Percentiles rank a stretch among this genome's conserved stretches.
These are phyloP conservation scores for Drosophila merina DNA, from an alignment of 2,888 invertebrate genomes.

Conservation along the genomic window DNA sequence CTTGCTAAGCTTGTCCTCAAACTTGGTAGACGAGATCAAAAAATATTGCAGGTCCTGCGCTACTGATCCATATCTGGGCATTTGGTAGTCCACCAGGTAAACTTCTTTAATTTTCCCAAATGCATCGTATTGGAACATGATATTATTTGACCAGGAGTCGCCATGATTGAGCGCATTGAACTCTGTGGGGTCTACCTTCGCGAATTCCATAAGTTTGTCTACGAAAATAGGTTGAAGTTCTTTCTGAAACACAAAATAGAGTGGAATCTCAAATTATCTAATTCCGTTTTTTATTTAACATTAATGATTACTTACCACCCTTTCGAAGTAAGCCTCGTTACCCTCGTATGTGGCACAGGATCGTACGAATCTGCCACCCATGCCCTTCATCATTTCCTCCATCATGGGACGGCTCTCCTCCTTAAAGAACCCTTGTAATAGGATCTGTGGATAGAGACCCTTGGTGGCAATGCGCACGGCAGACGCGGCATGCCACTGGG, in stretches of 20 bases:
- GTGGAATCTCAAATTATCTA: neutral
- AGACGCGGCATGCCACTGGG: constrained; percentile 80
- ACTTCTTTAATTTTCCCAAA: constrained; percentile 70
- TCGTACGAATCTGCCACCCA: constrained; percentile 36
- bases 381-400: constrained; percentile 28
- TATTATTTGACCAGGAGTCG: constrained; percentile 78
- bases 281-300: neutral
- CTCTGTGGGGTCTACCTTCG: constrained; percentile 50
- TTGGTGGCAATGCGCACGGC: constrained; percentile 60
- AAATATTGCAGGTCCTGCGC: constrained; percentile 79
- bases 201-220: constrained; percentile 48
- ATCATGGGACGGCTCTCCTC: constrained; percentile 44
- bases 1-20: constrained; percentile 72
- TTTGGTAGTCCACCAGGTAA: constrained; percentile 78
- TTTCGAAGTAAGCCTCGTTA: constrained; percentile 51
- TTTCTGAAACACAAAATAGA: constrained; percentile 35
- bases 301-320: constrained; percentile 57
- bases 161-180: constrained; percentile 78
- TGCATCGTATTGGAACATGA: constrained; percentile 75
- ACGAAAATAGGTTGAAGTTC: constrained; percentile 30
- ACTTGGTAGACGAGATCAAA: constrained; percentile 75
- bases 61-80: constrained; percentile 73
- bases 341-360: constrained; percentile 49
- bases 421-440: constrained; percentile 37
- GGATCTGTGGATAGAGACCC: constrained; percentile 49